phyloP scores from a whole-genome alignment of 37 sponge, comb jelly and placozoan species.

The Halisarca cf. caerulea region DNA sequence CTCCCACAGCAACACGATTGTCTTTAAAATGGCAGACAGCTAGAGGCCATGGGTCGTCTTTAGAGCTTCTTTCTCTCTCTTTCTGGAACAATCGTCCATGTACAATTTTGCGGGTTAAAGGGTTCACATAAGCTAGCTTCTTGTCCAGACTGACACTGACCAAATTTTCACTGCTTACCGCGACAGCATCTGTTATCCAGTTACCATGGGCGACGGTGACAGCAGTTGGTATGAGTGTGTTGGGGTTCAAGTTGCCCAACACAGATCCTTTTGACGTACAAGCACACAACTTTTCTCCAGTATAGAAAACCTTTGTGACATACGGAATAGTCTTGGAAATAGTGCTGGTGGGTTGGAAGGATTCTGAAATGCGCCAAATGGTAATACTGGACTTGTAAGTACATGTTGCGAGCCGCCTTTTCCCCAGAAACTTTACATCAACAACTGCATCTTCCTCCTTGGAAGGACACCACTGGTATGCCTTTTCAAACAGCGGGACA shows the following conservation, averaged over 20 bases:
- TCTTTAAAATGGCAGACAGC: constrained; percentile 28
- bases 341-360: not conserved
- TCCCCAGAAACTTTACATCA: constrained; percentile 15
- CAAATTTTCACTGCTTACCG: not conserved
- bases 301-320: constrained; percentile 36
- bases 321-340: not conserved
- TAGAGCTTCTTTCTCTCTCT: not conserved
- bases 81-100: not conserved
- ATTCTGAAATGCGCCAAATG: not conserved
- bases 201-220: constrained; percentile 35
- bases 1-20: constrained; percentile 46
- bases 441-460: not conserved
- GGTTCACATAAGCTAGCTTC: not conserved
- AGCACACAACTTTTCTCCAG: constrained; percentile 20
- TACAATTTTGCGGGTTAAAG: not conserved
- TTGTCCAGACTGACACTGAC: constrained; percentile 51
- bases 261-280: constrained; percentile 57
- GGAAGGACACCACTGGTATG: not conserved
- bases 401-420: not conserved
- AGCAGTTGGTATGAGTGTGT: not conserved
- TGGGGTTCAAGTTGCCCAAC: not conserved
- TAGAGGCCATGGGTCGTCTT: constrained; percentile 42
- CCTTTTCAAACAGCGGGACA: not conserved
- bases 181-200: constrained; percentile 51
- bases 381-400: not conserved